These are phyloP conservation scores for Chloromyia formosa DNA, from an alignment of 2,888 invertebrate genomes.

Conservation along the genomic window DNA sequence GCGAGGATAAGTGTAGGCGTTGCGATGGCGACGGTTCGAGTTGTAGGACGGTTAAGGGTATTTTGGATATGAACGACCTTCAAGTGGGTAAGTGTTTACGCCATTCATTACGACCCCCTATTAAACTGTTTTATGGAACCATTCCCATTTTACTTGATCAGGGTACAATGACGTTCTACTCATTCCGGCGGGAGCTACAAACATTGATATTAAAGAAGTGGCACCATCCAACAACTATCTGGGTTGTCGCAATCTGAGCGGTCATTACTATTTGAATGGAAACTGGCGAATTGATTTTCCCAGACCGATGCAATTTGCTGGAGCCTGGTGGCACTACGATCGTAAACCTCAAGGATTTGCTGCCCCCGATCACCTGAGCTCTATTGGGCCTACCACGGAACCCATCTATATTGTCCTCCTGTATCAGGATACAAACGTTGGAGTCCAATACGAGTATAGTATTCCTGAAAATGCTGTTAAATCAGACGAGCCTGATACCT, in stretches of 20 bases:
- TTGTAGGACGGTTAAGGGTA: conserved; percentile 81
- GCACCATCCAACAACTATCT: conserved; percentile 86
- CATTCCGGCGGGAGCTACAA: conserved; percentile 93
- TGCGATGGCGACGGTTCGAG: conserved; percentile 92
- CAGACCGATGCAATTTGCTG: conserved; percentile 79
- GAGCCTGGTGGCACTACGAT: conserved; percentile 88
- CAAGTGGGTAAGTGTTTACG: conserved; percentile 70
- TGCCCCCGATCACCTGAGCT: conserved; percentile 84
- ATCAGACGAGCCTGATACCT: conserved; percentile 74
- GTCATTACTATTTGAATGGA: conserved; percentile 91
- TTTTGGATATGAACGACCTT: conserved; percentile 77
- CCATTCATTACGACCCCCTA: neutral
- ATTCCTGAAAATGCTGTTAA: conserved; percentile 77
- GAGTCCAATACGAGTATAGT: conserved; percentile 90
- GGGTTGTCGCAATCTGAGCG: conserved; percentile 85
- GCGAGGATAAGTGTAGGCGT: conserved; percentile 89
- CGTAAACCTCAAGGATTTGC: conserved; percentile 81
- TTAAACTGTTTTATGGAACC: neutral
- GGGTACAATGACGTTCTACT: conserved; percentile 93
- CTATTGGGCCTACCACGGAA: conserved; percentile 91
- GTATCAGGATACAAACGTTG: conserved; percentile 84
- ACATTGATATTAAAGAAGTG: conserved; percentile 81
- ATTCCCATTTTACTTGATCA: conserved; percentile 55
- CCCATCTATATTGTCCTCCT: conserved; percentile 84
- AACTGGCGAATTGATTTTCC: conserved; percentile 95